Evolutionary conservation across 1,140 invertebrate species (phyloP), one percentile per base, ranked within the genome.

Genomic region (Ostrea edulis): DNA sequence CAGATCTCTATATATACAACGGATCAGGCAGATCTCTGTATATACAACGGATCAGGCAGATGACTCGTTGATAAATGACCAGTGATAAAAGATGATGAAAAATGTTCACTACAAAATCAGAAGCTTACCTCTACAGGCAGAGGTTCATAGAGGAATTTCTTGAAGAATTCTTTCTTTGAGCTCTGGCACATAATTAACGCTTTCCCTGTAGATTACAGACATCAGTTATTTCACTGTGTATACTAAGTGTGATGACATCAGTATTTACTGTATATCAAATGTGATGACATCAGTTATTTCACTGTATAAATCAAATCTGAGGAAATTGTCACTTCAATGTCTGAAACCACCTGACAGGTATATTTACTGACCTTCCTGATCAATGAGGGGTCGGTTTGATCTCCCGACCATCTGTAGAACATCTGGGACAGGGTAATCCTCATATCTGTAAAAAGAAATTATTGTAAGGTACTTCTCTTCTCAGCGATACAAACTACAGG

Each of bases 121-220:
- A 7, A 81, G 85, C 87, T 90, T 92, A 97, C 96, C 95, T 99
- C 99, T n/a, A 99, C 97, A 0, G 99, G 99, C 55, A 99, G 94
- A 8, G 99, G 98, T 94, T 99, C 99, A 94, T 98, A 99, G 17
- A 99, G 95, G 94, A 99, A 99, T 94, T 99, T 99, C 93, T 99
- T 99, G 95, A 98, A 99, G 96, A 99, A 99, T 92, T 99, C 98
- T 95, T 99, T 99, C 94, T 99, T 99, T 2, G 98, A 98, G 87
- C 97, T 97, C 93, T 99, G 99, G 95, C 99, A 99, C 96, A 99
- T 97, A 3, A 99, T 96, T 8, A 99, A 98, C 93, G 98, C 99
- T 94, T 99, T 99, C 17, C 95, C 95, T 95, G 90, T 77, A 92
- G 92, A 86, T 52, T 86, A 54, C 91, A 35, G 35, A 77, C 17